Evolutionary conservation across 1,140 invertebrate genomes (phyloP), one percentile per base, ranked within the genome.

Genomic region (Parasteatoda tepidariorum): DNA sequence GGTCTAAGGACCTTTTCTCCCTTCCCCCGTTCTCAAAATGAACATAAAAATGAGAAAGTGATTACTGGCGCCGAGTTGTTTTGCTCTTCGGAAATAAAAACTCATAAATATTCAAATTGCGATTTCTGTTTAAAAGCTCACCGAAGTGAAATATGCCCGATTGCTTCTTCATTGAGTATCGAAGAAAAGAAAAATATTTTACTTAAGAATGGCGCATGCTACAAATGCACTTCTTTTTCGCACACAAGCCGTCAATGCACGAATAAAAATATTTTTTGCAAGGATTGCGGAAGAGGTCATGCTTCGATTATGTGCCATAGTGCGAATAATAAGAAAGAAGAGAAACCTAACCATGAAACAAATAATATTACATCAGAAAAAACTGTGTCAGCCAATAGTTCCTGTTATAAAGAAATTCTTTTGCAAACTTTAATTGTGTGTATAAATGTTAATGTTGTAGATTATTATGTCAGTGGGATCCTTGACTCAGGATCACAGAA

Each of bases 111-210:
- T 64, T 28, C 22, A 30, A n/a, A 38, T 4, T 64, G 30, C 24
- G 61, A 7, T 30, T 64, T n/a, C 24, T n/a, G n/a, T n/a, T n/a
- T n/a, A n/a, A n/a, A n/a, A n/a, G n/a, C n/a, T n/a, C n/a, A n/a
- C n/a, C n/a, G n/a, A n/a, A n/a, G n/a, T n/a, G n/a, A n/a, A n/a
- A n/a, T n/a, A n/a, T n/a, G n/a, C n/a, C n/a, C n/a, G n/a, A n/a
- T n/a, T n/a, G 9, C 26, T 26, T 28, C 13, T 30, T n/a, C 13
- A 1, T n/a, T 64, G 11, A 28, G 24, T 7, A 13, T 64, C 7
- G 41, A 73, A 26, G 18, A 73, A 31, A 57, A 28, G 15, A 59
- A 73, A 73, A 3, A 5, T 55, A 73, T 73, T 73, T 57, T 59
- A 22, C 55, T n/a, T 7, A 57, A 73, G 57, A 73, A 55, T 3